Base-by-base conservation (phyloP, 2,888 invertebrate species). In the Ichneumoninae sp. region DNA sequence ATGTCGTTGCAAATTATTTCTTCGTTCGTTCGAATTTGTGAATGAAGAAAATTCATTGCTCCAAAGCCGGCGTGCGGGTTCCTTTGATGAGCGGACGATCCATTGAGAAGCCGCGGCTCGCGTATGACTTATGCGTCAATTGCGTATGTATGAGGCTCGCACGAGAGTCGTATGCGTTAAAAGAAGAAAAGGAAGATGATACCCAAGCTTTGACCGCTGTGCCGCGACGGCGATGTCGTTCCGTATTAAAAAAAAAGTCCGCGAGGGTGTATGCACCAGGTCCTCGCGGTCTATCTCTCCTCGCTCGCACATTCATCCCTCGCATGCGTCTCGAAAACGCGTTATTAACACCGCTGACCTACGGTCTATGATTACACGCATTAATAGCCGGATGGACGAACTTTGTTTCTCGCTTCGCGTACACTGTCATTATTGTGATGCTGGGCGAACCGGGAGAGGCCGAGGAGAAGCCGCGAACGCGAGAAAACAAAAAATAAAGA, bases 341-440 rank as follows among this genome's bases (percentile, higher is more conserved):
- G 91, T 93, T 93, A 93, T 93, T 93, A 93, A 93, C 92, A 91
- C 91, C 92, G 91, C 89, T 90, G 92, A 91, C 91, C 91, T 90
- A 89, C 89, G 89, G 90, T 92, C 93, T 93, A 93, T 93, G 93
- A 93, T 93, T 93, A 93, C 92, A 90, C 88, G 81, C 91, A 91
- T 92, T 93, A 93, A 93, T 93, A 90, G 91, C 91, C 92, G 90
- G 91, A 89, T 88, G 89, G 90, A 89, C 91, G 90, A 90, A 90
- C 90, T 92, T 91, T 91, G 90, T 87, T 47, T 90, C 92, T 86
- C 90, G 88, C 89, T 88, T 86, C 88, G 87, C 89, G 54, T 65
- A 86, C 91, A 90, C 92, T 91, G 87, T 91, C 88, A 92, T 92
- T 92, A 92, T 90, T 88, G 71, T 57, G 75, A 65, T 75, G 62